Evolutionary conservation across 2,113 vertebrate genomes (phyloP).

Genomic region (Campylomormyrus tamandua): DNA sequence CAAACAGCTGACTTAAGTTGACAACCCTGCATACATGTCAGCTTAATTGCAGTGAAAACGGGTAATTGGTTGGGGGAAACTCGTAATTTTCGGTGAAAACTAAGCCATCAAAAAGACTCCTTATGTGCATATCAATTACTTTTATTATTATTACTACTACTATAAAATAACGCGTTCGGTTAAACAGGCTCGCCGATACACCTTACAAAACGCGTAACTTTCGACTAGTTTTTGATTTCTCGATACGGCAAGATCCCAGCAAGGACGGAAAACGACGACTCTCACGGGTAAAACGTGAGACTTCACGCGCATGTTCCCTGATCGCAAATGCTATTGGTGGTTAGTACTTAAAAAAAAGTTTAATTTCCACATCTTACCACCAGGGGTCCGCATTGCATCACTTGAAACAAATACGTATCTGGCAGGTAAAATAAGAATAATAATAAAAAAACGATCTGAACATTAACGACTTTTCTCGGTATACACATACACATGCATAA

Average conservation of each 20-base stretch:
- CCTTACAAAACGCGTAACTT: background rate
- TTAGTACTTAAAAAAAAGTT: background rate
- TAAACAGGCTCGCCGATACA: background rate
- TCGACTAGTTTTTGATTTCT: background rate
- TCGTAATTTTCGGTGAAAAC: background rate
- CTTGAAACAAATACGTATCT: background rate
- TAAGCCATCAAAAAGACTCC: background rate
- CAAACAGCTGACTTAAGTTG: background rate
- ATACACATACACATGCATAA: background rate
- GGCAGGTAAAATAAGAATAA: background rate
- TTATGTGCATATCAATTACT: background rate
- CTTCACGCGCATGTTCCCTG: background rate
- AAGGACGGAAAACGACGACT: background rate
- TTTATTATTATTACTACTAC: background rate
- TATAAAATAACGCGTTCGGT: background rate
- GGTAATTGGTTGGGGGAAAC: background rate
- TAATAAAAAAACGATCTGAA: background rate
- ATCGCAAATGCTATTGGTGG: background rate
- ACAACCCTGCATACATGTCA: background rate
- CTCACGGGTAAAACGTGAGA: background rate
- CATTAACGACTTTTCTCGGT: background rate
- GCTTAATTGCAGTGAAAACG: background rate
- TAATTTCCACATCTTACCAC: slow-evolving; percentile 26
- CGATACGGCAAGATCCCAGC: background rate
- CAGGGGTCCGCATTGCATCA: slow-evolving; percentile 44